Conservation (phyloP, 2,888 invertebrate species). For the Copidosoma aretas region DNA sequence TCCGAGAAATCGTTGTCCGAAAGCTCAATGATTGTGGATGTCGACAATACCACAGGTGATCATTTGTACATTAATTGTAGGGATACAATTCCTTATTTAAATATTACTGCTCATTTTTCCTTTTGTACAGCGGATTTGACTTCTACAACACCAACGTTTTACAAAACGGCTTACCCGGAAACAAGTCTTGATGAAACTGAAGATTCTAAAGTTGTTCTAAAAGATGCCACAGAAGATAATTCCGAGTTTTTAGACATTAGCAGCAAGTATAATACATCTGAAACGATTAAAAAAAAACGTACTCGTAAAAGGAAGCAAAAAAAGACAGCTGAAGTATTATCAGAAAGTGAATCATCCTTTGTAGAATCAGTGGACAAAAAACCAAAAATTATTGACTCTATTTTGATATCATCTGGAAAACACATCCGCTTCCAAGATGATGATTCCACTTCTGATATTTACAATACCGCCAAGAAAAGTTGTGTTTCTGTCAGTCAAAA, state of each 20-base stretch:
- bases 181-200: slow-evolving; percentile 28
- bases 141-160: slow-evolving; percentile 32
- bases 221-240: slow-evolving; percentile 34
- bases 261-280: neutral
- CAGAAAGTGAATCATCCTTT: slow-evolving; percentile 27
- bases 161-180: slow-evolving; percentile 39
- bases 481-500: neutral
- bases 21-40: too few relatives aligned
- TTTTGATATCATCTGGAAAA: slow-evolving; percentile 46
- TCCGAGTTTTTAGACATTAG: slow-evolving; percentile 7
- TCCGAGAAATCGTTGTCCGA: too few relatives aligned
- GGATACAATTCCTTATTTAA: neutral
- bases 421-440: slow-evolving; percentile 52
- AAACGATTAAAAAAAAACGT: slow-evolving; percentile 46
- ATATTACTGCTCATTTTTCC: slow-evolving; percentile 1
- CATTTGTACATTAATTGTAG: neutral
- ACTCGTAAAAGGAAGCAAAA: slow-evolving; percentile 41
- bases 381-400: slow-evolving; percentile 48
- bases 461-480: neutral
- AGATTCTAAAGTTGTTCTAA: slow-evolving; percentile 41
- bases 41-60: neutral
- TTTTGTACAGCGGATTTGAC: slow-evolving; percentile 17
- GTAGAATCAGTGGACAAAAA: slow-evolving; percentile 41
- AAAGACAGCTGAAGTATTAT: slow-evolving; percentile 20
- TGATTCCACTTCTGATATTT: slow-evolving; percentile 27